Evolutionary conservation across 92 coral and sea anemone species (phyloP).

Genomic region (Umimayanthus chanpuru): DNA sequence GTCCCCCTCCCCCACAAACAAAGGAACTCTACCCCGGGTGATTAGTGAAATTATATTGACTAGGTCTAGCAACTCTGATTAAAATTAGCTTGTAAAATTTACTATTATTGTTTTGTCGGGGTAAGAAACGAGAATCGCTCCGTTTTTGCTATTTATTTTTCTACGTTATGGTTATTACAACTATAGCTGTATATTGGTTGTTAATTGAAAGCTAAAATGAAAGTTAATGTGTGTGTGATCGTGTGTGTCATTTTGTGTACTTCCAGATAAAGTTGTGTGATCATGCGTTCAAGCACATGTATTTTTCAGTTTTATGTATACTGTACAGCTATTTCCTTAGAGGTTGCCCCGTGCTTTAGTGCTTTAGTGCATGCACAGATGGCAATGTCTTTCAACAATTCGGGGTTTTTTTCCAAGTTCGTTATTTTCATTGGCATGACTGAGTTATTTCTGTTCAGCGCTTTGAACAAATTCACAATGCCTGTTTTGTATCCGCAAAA

Average conservation of each 20-base stretch:
- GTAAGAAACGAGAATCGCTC: not conserved
- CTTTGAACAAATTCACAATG: no score
- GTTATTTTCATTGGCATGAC: not conserved
- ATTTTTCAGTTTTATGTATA: not conserved
- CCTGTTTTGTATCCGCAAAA: no score
- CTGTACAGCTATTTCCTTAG: not conserved
- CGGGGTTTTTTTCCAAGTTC: not conserved
- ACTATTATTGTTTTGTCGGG: not conserved
- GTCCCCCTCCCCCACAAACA: no score
- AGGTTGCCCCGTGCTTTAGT: no score
- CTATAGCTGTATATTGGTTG: not conserved
- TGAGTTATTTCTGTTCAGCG: no score
- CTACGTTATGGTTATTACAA: not conserved
- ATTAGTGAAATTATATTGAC: no score
- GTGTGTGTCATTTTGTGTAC: not conserved
- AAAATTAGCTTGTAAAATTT: no score
- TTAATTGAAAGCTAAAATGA: not conserved
- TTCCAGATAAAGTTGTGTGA: not conserved
- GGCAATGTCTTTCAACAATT: not conserved
- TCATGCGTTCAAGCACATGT: not conserved
- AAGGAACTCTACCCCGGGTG: no score
- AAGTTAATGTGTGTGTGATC: not conserved
- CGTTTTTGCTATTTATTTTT: not conserved
- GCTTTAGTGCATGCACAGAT: not conserved
- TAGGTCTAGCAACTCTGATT: no score